Conservation (phyloP, 2,113 vertebrate species). For the Hemicordylus capensis region DNA sequence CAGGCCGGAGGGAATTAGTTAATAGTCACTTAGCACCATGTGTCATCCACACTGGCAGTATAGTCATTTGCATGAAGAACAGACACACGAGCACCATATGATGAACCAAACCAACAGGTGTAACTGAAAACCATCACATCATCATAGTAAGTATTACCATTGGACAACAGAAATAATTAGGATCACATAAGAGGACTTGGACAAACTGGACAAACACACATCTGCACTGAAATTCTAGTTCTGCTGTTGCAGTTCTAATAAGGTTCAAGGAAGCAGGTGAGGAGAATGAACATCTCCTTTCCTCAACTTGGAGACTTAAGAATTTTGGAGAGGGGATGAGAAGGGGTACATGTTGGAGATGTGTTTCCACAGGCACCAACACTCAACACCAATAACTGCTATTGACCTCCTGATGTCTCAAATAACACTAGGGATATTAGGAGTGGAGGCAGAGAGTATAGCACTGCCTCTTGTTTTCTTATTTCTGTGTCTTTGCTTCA, state of each 20-base stretch:
- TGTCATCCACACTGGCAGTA: not conserved
- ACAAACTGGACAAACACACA: not conserved
- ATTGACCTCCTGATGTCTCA: too few relatives aligned
- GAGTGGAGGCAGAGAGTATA: too few relatives aligned
- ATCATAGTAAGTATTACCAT: not conserved
- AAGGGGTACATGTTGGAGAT: not conserved
- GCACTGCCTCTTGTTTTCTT: too few relatives aligned
- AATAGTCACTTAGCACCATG: not conserved
- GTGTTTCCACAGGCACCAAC: too few relatives aligned
- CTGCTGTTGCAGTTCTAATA: not conserved
- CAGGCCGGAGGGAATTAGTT: not conserved
- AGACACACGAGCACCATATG: not conserved
- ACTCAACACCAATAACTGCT: too few relatives aligned
- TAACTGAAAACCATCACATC: not conserved
- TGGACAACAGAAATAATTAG: not conserved
- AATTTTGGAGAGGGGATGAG: not conserved
- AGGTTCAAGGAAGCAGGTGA: too few relatives aligned
- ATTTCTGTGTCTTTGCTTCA: too few relatives aligned
- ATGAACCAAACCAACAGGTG: not conserved
- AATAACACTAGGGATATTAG: too few relatives aligned
- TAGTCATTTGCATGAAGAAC: not conserved
- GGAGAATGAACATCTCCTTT: not conserved
- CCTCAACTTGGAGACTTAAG: not conserved
- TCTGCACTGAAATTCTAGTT: not conserved
- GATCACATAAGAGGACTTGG: not conserved